phyloP scores from a whole-genome alignment of 2,888 invertebrate genomes.

The Cybosia mesomella region DNA sequence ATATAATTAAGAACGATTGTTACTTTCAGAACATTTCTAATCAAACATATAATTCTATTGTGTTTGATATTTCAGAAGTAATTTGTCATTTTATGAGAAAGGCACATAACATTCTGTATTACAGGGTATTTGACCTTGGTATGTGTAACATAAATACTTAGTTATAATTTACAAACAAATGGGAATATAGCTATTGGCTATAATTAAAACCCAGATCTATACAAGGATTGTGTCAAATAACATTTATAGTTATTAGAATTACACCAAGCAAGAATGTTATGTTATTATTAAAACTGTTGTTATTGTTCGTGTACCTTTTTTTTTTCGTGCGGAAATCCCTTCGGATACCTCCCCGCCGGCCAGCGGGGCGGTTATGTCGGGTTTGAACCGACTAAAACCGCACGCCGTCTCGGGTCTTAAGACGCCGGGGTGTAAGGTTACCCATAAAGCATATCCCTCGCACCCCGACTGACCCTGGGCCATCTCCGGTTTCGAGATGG shows the following conservation, averaged over 20 bases:
- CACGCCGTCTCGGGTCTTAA: no score
- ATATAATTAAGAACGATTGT: not conserved
- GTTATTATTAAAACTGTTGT: not conserved
- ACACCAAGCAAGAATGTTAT: not conserved
- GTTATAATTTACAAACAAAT: not conserved
- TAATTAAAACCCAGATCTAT: not conserved
- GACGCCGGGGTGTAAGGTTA: no score
- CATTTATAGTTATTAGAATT: not conserved
- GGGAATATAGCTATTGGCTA: not conserved
- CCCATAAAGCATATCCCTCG: no score
- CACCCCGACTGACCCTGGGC: no score
- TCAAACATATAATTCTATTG: constrained; percentile 2
- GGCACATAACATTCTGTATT: not conserved
- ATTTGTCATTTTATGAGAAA: not conserved
- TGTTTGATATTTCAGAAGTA: not conserved
- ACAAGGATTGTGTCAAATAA: not conserved
- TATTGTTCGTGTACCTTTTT: no score
- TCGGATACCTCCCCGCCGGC: no score
- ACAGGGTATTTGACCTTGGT: not conserved
- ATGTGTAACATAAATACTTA: not conserved
- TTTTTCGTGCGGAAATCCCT: no score
- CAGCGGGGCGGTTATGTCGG: no score
- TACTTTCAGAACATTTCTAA: not conserved
- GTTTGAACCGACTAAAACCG: no score
- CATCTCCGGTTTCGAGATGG: no score